Base-by-base conservation (phyloP, 2,113 vertebrate genomes). In the Proteles cristata region DNA sequence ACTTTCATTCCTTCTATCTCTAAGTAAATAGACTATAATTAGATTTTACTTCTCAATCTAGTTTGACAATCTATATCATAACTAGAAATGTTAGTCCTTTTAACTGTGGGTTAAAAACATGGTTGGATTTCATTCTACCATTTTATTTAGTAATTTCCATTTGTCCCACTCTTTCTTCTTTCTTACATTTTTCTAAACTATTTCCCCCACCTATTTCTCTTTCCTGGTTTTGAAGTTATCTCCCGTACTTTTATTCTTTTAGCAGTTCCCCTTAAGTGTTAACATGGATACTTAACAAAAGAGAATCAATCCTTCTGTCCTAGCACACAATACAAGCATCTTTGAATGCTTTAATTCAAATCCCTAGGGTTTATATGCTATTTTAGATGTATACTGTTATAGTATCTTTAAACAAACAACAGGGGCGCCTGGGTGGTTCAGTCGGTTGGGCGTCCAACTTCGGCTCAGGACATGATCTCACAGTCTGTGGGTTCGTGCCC, bases 321-420 rank as follows among this genome's bases (percentile, higher is more conserved):
- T 89, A 35, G 48, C 43, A 94, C 95, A 96, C 35, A 94, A 82
- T 5, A 50, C 11, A 83, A 87, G 10, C 28, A 81, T 43, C 17
- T 90, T 39, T 39, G 63, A 96, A 87, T 80, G 31, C 17, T 90
- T 73, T 83, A 84, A 84, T 50, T 86, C 55, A 21, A 74, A 87
- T 26, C 50, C 48, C 53, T 83, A 25, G 39, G 28, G 10, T 43
- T 88, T 73, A 33, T 8, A 10, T 16, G 77, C 23, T 63, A 85
- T 45, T 94, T 87, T 48, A 61, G 35, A 16, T 95, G 39, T 31
- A 86, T 58, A 74, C 12, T 58, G n/a, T 33, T 61, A 28, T 28
- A 85, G 43, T 21, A 19, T 35, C 73, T 91, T 77, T 61, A 53
- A 94, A 45, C 12, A 84, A 81, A 89, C 9, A 92, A 7, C 39